Base-by-base conservation (phyloP, 2,113 vertebrate genomes). In the Syngnathus floridae region DNA sequence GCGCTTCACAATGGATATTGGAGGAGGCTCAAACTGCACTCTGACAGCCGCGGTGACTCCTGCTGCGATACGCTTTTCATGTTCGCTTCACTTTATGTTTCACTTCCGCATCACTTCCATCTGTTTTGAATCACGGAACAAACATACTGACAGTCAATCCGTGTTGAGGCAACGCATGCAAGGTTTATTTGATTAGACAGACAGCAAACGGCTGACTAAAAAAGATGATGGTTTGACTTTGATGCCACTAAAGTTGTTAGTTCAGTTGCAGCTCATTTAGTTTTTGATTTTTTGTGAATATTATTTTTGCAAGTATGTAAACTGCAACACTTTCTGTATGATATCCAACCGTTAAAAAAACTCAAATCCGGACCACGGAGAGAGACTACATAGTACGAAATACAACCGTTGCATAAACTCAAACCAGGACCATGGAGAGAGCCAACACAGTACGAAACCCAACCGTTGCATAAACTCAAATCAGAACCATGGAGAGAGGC, bases 401-500 rank as follows among this genome's bases (percentile, higher is more conserved):
- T 3, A 31, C 26, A 31, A 31, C 26, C 26, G 26, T 31, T 31
- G 26, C 26, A 3, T 31, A 31, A 31, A 31, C 26, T 31, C 26
- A 3, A 31, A 31, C 3, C 26, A 31, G 26, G 26, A 31, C 26
- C 26, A 31, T 31, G 26, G 26, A 31, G 26, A 31, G 26, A 31
- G 26, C 2, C 26, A 31, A 31, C 26, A 31, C n/a, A 9, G 48
- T 49, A 2, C 19, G n/a, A 49, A 49, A 49, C 9, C 7, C 6
- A 3, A 2, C 17, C 17, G 3, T 49, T 37, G 7, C 13, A 16
- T 4, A 0, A 36, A 5, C 43, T 2, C 7, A 37, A 7, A 65
- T 82, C 78, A 87, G 83, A 73, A 85, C 80, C 83, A 78, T 5
- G 73, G 83, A 87, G 74, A 84, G 83, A 64, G 78, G 14, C 52